Evolutionary conservation across 2,888 invertebrate species (phyloP).

Genomic region (Athetis lepigone): DNA sequence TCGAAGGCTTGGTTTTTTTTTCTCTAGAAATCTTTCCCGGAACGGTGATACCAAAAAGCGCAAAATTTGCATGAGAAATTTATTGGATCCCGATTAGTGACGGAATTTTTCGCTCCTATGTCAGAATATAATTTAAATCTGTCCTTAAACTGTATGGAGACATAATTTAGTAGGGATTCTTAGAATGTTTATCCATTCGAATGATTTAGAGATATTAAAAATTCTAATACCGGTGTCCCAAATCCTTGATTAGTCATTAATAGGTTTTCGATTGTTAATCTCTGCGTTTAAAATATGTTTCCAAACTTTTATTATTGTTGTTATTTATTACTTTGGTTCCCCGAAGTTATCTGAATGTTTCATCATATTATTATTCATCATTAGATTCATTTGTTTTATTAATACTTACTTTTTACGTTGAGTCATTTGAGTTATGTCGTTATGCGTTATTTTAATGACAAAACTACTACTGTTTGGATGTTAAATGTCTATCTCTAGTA

Average conservation of each 20-base stretch:
- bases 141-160: slow-evolving; percentile 77
- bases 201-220: slow-evolving; percentile 84
- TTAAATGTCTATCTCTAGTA: slow-evolving; percentile 38
- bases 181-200: slow-evolving; percentile 75
- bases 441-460: slow-evolving; percentile 54
- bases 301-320: slow-evolving; percentile 60
- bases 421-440: slow-evolving; percentile 54
- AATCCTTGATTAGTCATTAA: slow-evolving; percentile 84
- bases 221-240: slow-evolving; percentile 73
- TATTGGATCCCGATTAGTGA: slow-evolving; percentile 77
- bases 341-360: slow-evolving; percentile 56
- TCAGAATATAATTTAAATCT: slow-evolving; percentile 85
- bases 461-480: slow-evolving; percentile 50
- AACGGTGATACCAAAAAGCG: slow-evolving; percentile 73
- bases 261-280: slow-evolving; percentile 81
- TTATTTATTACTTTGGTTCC: slow-evolving; percentile 63
- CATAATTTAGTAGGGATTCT: slow-evolving; percentile 79
- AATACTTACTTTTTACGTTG: slow-evolving; percentile 51
- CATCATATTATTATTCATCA: slow-evolving; percentile 58
- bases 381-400: slow-evolving; percentile 59
- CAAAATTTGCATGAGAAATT: slow-evolving; percentile 85
- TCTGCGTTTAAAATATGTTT: slow-evolving; percentile 69
- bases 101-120: slow-evolving; percentile 79
- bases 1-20: slow-evolving; percentile 73
- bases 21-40: slow-evolving; percentile 74